Evolutionary conservation across 1,140 invertebrate species (phyloP).

Genomic region (Drosophila arizonae): DNA sequence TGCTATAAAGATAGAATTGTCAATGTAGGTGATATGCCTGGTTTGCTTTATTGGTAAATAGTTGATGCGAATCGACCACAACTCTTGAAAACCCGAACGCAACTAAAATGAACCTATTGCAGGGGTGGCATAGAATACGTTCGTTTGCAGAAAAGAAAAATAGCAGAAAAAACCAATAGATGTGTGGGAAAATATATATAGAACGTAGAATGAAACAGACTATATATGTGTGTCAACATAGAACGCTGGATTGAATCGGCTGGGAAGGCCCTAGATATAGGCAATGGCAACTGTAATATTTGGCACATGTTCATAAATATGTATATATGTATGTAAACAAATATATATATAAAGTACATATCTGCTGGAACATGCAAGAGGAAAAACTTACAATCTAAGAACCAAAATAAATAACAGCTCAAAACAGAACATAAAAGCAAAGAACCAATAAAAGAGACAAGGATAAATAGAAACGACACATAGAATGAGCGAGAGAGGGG

Average conservation of each 20-base stretch:
- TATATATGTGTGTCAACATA: conserved; percentile 9
- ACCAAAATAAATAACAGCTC: conserved; percentile 33
- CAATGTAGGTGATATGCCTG: background rate
- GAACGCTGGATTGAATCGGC: conserved; percentile 11
- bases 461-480: conserved; percentile 12
- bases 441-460: conserved; percentile 33
- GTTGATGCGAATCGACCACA: conserved; percentile 34
- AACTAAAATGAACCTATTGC: conserved; percentile 54
- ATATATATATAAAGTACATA: no score
- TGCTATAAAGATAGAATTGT: conserved; percentile 59
- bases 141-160: conserved; percentile 60
- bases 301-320: conserved; percentile 45
- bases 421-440: conserved; percentile 28
- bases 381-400: conserved; percentile 23
- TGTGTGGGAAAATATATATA: background rate
- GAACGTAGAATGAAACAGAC: conserved; percentile 3
- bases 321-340: background rate
- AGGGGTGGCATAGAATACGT: conserved; percentile 40
- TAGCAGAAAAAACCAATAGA: conserved; percentile 12
- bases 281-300: conserved; percentile 53
- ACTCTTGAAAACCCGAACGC: conserved; percentile 44
- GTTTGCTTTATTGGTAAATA: background rate
- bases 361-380: conserved; percentile 37
- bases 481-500: background rate
- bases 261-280: conserved; percentile 43